Conservation (phyloP, 35 echinoderm and acorn worm species). For the Heliocidaris erythrogramma region DNA sequence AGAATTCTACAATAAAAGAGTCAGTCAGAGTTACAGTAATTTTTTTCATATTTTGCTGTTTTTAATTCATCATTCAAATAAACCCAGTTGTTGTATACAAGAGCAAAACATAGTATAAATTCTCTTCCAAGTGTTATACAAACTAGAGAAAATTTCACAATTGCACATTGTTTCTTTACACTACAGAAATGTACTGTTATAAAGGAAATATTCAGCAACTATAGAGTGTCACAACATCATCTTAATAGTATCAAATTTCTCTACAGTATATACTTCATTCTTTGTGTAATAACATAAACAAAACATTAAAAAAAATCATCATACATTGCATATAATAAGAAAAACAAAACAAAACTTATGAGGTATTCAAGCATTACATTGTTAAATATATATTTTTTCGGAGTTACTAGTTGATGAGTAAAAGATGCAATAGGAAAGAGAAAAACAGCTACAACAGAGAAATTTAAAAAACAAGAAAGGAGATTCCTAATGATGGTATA, state of each 20-base stretch:
- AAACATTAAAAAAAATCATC: background rate
- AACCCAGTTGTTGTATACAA: background rate
- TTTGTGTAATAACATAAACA: background rate
- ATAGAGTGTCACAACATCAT: no score
- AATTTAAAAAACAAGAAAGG: no score
- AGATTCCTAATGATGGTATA: no score
- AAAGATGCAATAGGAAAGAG: background rate
- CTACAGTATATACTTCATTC: background rate
- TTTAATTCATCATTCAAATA: background rate
- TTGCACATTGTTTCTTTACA: background rate
- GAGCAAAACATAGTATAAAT: slow-evolving; percentile 18
- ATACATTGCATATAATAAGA: background rate
- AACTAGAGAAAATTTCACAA: background rate
- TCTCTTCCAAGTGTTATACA: background rate
- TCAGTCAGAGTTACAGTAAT: no score
- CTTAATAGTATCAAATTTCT: background rate
- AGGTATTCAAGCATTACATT: background rate
- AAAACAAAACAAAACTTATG: background rate
- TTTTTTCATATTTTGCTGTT: background rate
- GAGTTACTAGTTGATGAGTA: background rate
- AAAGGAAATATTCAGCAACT: background rate
- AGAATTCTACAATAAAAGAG: no score
- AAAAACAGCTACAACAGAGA: background rate
- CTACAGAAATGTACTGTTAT: background rate
- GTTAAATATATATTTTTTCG: background rate